Conservation (phyloP, 2,888 invertebrate species). For the Pheosia gnoma region DNA sequence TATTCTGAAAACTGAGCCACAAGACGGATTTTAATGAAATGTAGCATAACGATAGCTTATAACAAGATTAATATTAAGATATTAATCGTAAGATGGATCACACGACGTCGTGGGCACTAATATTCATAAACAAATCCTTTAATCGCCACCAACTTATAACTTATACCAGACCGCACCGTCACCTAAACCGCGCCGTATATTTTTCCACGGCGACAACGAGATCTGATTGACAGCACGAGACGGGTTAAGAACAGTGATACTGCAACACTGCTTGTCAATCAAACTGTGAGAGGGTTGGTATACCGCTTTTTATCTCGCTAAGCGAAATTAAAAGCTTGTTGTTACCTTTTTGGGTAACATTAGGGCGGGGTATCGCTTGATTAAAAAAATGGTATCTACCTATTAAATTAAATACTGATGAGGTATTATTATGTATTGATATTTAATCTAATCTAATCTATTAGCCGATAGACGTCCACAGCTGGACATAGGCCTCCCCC, state of each 20-base stretch:
- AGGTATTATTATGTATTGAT: too few species aligned
- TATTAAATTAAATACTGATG: too few species aligned
- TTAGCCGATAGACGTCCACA: too few species aligned
- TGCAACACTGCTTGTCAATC: slow-evolving; percentile 65
- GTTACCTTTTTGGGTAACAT: slow-evolving; percentile 20
- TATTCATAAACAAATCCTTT: neutral
- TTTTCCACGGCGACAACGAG: slow-evolving; percentile 62
- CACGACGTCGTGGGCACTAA: neutral
- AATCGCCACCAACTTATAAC: slow-evolving; percentile 17
- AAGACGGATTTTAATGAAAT: too few species aligned
- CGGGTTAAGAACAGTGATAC: slow-evolving; percentile 57
- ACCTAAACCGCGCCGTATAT: slow-evolving; percentile 48
- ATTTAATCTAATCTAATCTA: too few species aligned
- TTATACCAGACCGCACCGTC: slow-evolving; percentile 34
- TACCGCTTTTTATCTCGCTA: slow-evolving; percentile 42
- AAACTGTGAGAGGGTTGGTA: slow-evolving; percentile 47
- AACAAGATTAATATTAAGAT: too few species aligned
- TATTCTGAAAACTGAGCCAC: too few species aligned
- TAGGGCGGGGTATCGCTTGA: neutral
- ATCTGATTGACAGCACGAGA: slow-evolving; percentile 65
- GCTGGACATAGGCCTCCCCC: too few species aligned
- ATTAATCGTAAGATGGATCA: too few species aligned
- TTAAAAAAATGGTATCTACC: too few species aligned
- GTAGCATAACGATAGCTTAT: too few species aligned
- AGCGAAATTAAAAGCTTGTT: slow-evolving; percentile 40